Evolutionary conservation across 2,888 invertebrate species (phyloP), one percentile per base, ranked within the genome.

Genomic region (Junonia oenone): DNA sequence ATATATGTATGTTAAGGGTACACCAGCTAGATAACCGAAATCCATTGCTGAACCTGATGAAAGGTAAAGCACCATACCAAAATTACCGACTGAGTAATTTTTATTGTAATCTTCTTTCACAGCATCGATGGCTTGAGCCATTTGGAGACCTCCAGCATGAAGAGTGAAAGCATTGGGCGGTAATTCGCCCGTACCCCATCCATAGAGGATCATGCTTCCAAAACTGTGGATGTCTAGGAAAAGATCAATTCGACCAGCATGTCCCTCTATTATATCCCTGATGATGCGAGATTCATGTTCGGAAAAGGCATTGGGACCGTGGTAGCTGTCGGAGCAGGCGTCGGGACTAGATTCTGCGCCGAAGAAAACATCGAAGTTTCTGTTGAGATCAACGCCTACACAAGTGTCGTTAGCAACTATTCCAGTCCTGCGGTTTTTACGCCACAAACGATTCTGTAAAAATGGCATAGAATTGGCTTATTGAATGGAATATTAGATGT

Each of bases 341-440:
- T 67, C 73, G 58, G 45, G 62, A 59, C 92, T 92, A 31, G 87
- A 84, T 0, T 68, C 74, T 1, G 88, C 81, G 0, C 91, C 92
- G 95, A 95, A 96, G 57, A 92, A 82, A 63, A 91, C 91, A 53
- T 91, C 94, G 67, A 94, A 96, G 79, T 96, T 96, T 6, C 96
- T 85, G 76, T 96, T 96, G 0, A 93, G 91, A 71, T 96, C 96
- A 0, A 93, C 93, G 0, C 96, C 96, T 11, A 75, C 63, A 66
- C 95, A 96, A 0, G 67, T 11, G 15, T 70, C 55, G 0, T 95
- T 95, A 0, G 90, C 77, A 63, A 70, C 95, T 51, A 74, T 75
- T 15, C 77, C 76, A 3, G 71, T 75, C 0, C 78, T 63, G 0
- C 94, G 91, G 15, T 94, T 95, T 69, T 95, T 95, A 22, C 95